Percentiles rank a stretch among this genome's conserved stretches.
These are phyloP conservation scores for Drosophila mercatorum DNA, from an alignment of 2,888 invertebrate genomes.

Conservation along the genomic window DNA sequence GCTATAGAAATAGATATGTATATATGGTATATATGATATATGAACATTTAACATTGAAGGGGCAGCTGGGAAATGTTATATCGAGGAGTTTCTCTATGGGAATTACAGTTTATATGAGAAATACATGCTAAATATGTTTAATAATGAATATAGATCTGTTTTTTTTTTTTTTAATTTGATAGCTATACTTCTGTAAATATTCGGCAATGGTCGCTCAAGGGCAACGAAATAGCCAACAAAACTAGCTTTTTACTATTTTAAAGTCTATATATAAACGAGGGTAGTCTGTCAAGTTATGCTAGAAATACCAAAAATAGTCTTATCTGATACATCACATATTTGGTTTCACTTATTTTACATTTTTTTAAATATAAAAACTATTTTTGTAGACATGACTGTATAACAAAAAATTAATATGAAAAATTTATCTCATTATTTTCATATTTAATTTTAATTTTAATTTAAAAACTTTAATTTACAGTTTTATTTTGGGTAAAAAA, in stretches of 20 bases:
- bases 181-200: constrained; percentile 38
- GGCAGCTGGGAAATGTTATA: constrained; percentile 16
- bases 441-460: no score
- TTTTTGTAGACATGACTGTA: neutral
- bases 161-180: constrained; percentile 2
- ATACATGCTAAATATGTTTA: constrained; percentile 64
- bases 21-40: constrained; percentile 56
- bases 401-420: no score
- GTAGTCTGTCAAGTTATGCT: neutral
- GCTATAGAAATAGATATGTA: constrained; percentile 38
- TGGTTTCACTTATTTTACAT: no score
- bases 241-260: constrained; percentile 36
- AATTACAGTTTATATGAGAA: constrained; percentile 50
- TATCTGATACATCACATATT: no score
- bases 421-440: no score
- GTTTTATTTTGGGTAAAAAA: no score
- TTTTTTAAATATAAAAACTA: neutral
- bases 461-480: no score
- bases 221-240: constrained; percentile 32
- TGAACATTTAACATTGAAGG: constrained; percentile 68
- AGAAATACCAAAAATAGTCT: neutral
- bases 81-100: constrained; percentile 29
- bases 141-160: constrained; percentile 20
- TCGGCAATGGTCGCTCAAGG: constrained; percentile 22
- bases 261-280: neutral